These are phyloP conservation scores for Artemia sp. DNA, from an alignment of 2,888 invertebrate genomes.

Conservation along the genomic window DNA sequence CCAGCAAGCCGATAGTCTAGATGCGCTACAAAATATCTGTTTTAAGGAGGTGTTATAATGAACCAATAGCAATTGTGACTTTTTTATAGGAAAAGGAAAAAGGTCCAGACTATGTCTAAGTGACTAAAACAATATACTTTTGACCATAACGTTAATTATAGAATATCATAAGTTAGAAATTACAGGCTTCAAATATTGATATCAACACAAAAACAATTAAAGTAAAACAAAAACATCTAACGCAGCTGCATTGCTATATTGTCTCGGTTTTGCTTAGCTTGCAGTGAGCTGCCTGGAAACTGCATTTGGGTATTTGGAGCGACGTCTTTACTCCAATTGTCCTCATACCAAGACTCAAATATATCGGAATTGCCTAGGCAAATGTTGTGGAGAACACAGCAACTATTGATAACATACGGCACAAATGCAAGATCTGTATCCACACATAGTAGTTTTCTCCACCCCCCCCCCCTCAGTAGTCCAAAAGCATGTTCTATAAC, in stretches of 20 bases:
- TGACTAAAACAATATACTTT: no score
- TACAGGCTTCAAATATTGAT: no score
- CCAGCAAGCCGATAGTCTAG: no score
- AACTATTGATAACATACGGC: neutral
- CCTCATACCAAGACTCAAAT: neutral
- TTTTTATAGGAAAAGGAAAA: no score
- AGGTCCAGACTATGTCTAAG: no score
- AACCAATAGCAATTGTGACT: no score
- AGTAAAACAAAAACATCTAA: neutral
- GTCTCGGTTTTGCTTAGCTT: neutral
- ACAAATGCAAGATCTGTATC: neutral
- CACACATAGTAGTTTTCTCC: neutral
- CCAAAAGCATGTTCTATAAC: conserved; percentile 23
- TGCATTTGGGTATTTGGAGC: neutral
- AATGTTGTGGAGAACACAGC: neutral
- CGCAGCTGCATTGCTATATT: neutral
- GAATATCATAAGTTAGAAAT: no score
- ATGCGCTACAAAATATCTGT: no score
- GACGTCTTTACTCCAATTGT: neutral
- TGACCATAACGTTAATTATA: no score
- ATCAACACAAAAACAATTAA: neutral
- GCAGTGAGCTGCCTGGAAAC: neutral
- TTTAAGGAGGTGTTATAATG: no score
- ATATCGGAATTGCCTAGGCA: neutral
- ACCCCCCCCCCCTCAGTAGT: conserved; percentile 15